These are phyloP conservation scores for Porites australiensis DNA, from an alignment of 64 coral and sea anemone genomes.

Conservation along the genomic window DNA sequence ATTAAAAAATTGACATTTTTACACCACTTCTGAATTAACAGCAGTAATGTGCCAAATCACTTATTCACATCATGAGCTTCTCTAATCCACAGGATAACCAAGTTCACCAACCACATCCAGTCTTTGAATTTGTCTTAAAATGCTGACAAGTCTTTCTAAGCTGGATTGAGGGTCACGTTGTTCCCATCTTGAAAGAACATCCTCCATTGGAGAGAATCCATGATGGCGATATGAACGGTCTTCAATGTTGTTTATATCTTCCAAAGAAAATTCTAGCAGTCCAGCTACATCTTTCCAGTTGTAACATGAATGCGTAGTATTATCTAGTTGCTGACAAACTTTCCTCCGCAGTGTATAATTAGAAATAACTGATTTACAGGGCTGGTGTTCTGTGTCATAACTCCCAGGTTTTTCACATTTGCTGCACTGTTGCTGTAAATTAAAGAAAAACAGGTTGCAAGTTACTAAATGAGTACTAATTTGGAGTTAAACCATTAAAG, in stretches of 20 bases:
- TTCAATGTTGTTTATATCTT: constrained; percentile 51
- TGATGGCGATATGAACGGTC: neutral
- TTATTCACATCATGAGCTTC: neutral
- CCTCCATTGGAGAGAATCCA: constrained; percentile 72
- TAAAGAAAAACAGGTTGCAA: neutral
- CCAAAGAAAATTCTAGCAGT: constrained; percentile 18
- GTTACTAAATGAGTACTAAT: too few relatives aligned
- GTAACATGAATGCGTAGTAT: neutral
- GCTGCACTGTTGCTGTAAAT: neutral
- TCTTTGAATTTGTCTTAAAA: constrained; percentile 53
- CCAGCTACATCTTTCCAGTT: constrained; percentile 74
- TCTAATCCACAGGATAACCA: neutral
- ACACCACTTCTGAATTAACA: too few relatives aligned
- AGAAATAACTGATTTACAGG: neutral
- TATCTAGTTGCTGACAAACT: constrained; percentile 45
- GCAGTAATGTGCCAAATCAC: neutral
- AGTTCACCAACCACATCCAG: constrained; percentile 56
- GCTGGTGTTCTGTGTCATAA: neutral
- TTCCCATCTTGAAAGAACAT: constrained; percentile 48
- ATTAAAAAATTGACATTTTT: too few relatives aligned
- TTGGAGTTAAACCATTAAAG: too few relatives aligned
- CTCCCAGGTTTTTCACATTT: neutral
- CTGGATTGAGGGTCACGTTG: constrained; percentile 48
- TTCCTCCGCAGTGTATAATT: constrained; percentile 26
- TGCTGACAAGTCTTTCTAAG: constrained; percentile 36